A percentile compares a stretch with the other conserved stretches of the same genome.
These are phyloP conservation scores for Bos taurus DNA, from an alignment of 2,113 vertebrate species.

Conservation along the genomic window ARS-UCD2.0 NC_037332.1:46795501-46796000, in stretches of 20 bases:
- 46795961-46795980: background rate
- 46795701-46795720: background rate
- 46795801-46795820: background rate
- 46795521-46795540: background rate
- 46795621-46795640: background rate
- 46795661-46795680: background rate
- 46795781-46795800: background rate
- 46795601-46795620: background rate
- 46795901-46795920: background rate
- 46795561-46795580: background rate
- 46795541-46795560: background rate
- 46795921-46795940: background rate
- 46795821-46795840: background rate
- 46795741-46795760: conserved; percentile 36
- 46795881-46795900: background rate
- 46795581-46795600: background rate
- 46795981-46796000: background rate
- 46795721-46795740: conserved; percentile 27
- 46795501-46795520: background rate
- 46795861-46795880: background rate
- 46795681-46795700: conserved; percentile 8
- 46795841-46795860: conserved; percentile 9
- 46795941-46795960: background rate
- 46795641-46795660: background rate
- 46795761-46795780: conserved; percentile 40